Conservation (phyloP, 1,140 invertebrate genomes). For the Cotesia chilonis region DNA sequence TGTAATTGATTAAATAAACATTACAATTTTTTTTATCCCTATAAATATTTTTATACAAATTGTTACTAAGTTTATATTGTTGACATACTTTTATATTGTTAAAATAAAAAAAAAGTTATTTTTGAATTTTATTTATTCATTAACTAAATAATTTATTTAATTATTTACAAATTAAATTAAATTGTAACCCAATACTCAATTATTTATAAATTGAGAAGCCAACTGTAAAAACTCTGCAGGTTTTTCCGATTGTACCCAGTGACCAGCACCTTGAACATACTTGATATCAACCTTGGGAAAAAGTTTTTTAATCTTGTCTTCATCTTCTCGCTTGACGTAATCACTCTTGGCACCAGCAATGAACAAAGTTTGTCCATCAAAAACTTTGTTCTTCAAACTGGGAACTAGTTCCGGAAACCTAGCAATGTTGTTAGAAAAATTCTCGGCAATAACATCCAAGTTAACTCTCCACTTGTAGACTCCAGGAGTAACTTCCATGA, state of each 20-base stretch:
- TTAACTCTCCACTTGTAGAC: constrained; percentile 78
- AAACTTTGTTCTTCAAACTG: constrained; percentile 64
- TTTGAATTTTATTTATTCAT: neutral
- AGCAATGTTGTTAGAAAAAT: constrained; percentile 72
- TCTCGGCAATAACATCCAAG: constrained; percentile 73
- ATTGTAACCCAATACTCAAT: too few relatives aligned
- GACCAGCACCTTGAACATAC: constrained; percentile 82
- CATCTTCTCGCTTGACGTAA: constrained; percentile 78
- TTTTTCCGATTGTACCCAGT: constrained; percentile 93
- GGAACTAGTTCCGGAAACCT: constrained; percentile 67
- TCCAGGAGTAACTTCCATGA: constrained; percentile 72
- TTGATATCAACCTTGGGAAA: constrained; percentile 81
- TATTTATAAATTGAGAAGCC: constrained; percentile 21
- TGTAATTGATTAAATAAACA: too few relatives aligned
- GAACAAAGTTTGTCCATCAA: constrained; percentile 79
- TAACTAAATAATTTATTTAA: constrained; percentile 11
- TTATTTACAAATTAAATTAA: neutral
- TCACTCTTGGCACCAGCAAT: constrained; percentile 82
- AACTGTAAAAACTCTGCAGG: constrained; percentile 77
- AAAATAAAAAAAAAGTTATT: constrained; percentile 5
- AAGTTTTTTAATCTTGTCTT: constrained; percentile 73
- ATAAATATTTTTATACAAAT: too few relatives aligned
- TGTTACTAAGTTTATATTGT: too few relatives aligned
- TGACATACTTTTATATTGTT: too few relatives aligned
- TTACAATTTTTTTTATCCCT: too few relatives aligned